A percentile compares a stretch with the other conserved stretches of the same genome.
Conservation (phyloP, 2,797 vertebrate species). For the Poecilia picta region DNA sequence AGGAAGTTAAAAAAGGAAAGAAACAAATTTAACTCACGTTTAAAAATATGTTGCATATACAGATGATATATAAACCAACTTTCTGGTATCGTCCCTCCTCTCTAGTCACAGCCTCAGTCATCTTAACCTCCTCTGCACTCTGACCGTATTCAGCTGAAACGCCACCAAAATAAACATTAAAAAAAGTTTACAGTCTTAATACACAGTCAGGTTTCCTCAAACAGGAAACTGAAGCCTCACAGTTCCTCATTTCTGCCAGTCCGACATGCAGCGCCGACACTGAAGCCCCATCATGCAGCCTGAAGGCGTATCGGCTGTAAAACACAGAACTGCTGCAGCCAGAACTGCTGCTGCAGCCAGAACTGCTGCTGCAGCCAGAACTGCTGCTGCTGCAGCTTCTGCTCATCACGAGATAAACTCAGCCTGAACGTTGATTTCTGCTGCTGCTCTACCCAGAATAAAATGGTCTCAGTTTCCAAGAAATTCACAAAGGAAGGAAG, state of each 20-base stretch:
- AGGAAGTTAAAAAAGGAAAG: not conserved
- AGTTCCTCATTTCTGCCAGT: conserved; percentile 50
- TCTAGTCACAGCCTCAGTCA: not conserved
- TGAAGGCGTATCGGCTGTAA: not conserved
- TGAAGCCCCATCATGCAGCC: not conserved
- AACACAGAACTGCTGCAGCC: not conserved
- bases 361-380: no score
- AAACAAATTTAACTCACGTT: not conserved
- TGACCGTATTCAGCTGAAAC: conserved; percentile 1
- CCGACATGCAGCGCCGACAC: not conserved
- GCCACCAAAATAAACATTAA: conserved; percentile 24
- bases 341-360: no score
- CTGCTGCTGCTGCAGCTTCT: no score
- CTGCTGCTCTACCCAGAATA: conserved; percentile 6
- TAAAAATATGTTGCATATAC: not conserved
- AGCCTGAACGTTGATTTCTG: not conserved
- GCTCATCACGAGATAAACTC: not conserved
- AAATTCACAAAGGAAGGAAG: conserved; percentile 13
- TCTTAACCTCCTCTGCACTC: not conserved
- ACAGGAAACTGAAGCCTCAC: conserved; percentile 31
- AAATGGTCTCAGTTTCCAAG: conserved; percentile 6
- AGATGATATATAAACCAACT: not conserved
- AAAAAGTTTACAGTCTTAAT: conserved; percentile 7
- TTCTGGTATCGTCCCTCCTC: not conserved
- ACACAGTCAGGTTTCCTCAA: conserved; percentile 29